phyloP scores from a whole-genome alignment of 2,113 vertebrate species.

The Nibea coibor region DNA sequence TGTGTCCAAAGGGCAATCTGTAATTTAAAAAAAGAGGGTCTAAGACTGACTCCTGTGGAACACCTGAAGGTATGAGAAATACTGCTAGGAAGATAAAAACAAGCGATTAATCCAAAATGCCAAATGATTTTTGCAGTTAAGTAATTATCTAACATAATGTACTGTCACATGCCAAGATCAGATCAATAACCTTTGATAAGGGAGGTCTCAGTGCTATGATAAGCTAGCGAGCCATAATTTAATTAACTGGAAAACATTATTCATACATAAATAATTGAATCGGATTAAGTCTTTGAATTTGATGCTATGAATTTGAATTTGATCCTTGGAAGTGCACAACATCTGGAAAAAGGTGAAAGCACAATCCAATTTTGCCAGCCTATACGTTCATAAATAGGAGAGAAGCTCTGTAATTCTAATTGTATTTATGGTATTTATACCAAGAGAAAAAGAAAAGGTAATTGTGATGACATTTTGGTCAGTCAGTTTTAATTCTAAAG shows the following conservation, averaged over 20 bases:
- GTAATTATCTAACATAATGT: no score
- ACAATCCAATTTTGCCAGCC: neutral
- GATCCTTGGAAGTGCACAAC: neutral
- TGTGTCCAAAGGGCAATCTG: neutral
- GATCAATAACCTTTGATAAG: neutral
- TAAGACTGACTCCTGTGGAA: neutral
- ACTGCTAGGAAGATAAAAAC: neutral
- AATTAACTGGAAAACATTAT: no score
- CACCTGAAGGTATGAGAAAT: neutral
- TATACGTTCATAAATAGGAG: neutral
- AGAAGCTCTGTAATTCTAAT: neutral
- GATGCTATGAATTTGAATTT: neutral
- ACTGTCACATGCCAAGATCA: neutral
- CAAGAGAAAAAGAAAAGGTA: neutral
- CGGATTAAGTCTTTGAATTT: neutral
- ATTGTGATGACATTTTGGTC: neutral
- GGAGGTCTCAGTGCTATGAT: neutral
- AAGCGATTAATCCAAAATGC: neutral
- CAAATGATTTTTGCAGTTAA: neutral
- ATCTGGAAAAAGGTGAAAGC: neutral
- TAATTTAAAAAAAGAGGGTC: neutral
- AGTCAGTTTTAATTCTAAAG: neutral
- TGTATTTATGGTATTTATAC: neutral
- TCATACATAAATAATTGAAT: neutral
- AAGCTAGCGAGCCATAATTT: neutral